A percentile compares a stretch with the other conserved stretches of the same genome.
Evolutionary conservation across 2,113 vertebrate genomes (phyloP).

Genomic region (Aythya baeri): DNA sequence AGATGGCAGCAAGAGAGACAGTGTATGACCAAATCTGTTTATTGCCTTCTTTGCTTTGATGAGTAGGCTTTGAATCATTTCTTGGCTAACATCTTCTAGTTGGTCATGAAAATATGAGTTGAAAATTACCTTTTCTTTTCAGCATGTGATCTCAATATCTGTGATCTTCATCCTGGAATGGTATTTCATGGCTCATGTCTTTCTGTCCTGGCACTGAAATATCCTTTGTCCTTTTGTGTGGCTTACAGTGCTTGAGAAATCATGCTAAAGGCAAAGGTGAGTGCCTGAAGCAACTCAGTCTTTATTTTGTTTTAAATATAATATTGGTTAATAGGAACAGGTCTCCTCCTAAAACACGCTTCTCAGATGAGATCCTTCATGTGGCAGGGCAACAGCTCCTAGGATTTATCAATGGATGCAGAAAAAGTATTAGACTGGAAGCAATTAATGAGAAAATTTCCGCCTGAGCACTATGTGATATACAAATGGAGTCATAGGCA

Average conservation of each 20-base stretch:
- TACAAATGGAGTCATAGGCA: neutral
- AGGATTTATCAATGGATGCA: neutral
- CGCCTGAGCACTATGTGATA: neutral
- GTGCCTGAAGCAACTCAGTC: neutral
- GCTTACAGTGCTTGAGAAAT: neutral
- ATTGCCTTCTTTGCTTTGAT: neutral
- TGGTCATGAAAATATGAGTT: neutral
- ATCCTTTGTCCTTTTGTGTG: neutral
- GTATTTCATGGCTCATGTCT: neutral
- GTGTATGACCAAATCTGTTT: neutral
- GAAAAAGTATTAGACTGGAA: neutral
- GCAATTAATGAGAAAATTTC: neutral
- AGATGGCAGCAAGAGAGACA: slow-evolving; percentile 52
- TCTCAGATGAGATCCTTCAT: neutral
- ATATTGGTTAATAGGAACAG: neutral
- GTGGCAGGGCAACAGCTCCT: neutral
- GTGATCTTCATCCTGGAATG: neutral
- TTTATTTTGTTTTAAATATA: neutral
- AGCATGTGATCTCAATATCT: neutral
- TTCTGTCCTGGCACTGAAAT: neutral
- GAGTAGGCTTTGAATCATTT: neutral
- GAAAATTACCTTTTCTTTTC: neutral
- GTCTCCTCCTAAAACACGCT: neutral
- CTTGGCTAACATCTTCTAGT: neutral
- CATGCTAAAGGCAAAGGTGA: neutral